Evolutionary conservation across 2,888 invertebrate species (phyloP).

Genomic region (Melitaea athalia): DNA sequence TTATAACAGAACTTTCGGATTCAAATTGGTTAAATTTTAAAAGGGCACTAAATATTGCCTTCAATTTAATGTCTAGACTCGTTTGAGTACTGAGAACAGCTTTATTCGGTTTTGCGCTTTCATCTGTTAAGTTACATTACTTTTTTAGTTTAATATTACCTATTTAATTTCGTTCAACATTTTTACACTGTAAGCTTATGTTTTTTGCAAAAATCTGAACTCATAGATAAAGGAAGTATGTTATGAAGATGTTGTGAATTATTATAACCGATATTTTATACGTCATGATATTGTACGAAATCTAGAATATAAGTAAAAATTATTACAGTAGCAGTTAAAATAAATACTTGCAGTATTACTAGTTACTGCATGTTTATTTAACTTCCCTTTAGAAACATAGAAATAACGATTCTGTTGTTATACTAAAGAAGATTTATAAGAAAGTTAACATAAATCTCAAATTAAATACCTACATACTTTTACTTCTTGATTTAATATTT

Average conservation of each 20-base stretch:
- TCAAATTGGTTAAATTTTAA: not conserved
- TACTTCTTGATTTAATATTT: too few relatives aligned
- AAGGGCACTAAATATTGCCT: not conserved
- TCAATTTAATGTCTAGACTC: constrained; percentile 5
- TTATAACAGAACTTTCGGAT: not conserved
- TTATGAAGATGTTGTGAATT: not conserved
- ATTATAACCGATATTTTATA: not conserved
- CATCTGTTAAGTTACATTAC: not conserved
- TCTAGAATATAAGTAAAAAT: too few relatives aligned
- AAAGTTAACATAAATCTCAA: too few relatives aligned
- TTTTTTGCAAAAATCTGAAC: not conserved
- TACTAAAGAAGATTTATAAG: too few relatives aligned
- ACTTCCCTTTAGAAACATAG: too few relatives aligned
- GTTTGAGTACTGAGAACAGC: not conserved
- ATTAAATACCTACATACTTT: too few relatives aligned
- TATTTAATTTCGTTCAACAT: not conserved
- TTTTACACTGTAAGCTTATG: not conserved
- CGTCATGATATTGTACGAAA: too few relatives aligned
- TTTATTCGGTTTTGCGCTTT: constrained; percentile 3
- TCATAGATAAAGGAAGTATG: too few relatives aligned
- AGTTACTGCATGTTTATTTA: too few relatives aligned
- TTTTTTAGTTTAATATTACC: not conserved
- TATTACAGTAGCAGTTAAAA: too few relatives aligned
- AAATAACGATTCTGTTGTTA: too few relatives aligned
- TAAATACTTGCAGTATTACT: too few relatives aligned